Conservation (phyloP, 2,797 vertebrate genomes). For the Toxotes lorentzi region DNA sequence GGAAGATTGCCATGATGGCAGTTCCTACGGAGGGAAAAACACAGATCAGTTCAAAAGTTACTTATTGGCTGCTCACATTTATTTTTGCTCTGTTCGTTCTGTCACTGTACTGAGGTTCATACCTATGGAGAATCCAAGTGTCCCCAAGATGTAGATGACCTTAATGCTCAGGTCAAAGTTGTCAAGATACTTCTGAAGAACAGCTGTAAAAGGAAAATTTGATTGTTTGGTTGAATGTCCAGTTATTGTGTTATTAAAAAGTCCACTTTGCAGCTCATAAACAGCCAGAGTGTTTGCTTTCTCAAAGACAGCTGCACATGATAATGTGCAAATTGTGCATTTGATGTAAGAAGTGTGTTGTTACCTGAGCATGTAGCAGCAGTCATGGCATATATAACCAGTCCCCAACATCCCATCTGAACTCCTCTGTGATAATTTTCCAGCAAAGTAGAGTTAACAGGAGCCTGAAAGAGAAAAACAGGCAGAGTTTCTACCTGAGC, state of each 20-base stretch:
- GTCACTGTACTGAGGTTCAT: not conserved
- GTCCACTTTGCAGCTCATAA: not conserved
- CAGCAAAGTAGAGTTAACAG: constrained; percentile 90
- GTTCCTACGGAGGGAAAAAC: constrained; percentile 85
- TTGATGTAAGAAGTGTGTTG: not conserved
- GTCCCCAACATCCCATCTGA: constrained; percentile 98
- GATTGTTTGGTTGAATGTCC: not conserved
- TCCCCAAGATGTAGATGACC: constrained; percentile 96
- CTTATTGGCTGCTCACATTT: not conserved
- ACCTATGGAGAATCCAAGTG: constrained; percentile 93
- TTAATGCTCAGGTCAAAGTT: constrained; percentile 97
- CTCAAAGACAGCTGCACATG: not conserved
- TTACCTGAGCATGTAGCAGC: constrained; percentile 95
- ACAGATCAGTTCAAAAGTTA: not conserved
- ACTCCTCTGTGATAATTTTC: constrained; percentile 92
- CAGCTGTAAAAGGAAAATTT: constrained; percentile 79
- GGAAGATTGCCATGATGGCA: constrained; percentile 94
- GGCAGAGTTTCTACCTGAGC: not conserved
- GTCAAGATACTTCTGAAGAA: constrained; percentile 97
- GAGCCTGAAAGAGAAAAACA: constrained; percentile 80
- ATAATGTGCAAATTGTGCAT: not conserved
- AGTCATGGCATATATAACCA: constrained; percentile 96
- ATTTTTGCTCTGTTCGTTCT: not conserved
- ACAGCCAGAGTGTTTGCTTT: not conserved
- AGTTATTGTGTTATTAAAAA: not conserved